Conservation (phyloP, 2,797 vertebrate species). For the Platyrinchus mystaceus region DNA sequence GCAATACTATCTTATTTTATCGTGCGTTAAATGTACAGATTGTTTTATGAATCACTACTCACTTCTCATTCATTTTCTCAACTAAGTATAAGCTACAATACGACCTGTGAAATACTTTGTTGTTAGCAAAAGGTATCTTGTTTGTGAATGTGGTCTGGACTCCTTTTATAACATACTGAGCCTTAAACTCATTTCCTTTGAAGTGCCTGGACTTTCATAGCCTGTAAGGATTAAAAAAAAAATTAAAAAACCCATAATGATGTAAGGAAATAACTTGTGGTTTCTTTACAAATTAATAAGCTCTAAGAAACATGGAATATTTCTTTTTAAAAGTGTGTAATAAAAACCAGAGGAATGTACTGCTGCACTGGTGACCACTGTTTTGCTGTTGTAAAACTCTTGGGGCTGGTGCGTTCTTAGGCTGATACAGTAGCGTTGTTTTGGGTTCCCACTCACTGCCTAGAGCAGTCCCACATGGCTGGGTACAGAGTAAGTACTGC, state of each 20-base stretch:
- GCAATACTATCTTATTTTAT: background rate
- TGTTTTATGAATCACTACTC: slow-evolving; percentile 28
- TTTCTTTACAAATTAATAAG: slow-evolving; percentile 75
- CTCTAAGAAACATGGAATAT: slow-evolving; percentile 61
- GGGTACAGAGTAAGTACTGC: slow-evolving; percentile 66
- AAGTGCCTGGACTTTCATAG: slow-evolving; percentile 26
- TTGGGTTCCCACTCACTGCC: slow-evolving; percentile 47
- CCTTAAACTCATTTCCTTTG: slow-evolving; percentile 67
- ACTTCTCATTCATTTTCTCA: slow-evolving; percentile 18
- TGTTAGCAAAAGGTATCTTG: slow-evolving; percentile 30
- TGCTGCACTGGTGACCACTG: slow-evolving; percentile 46
- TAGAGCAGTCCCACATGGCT: slow-evolving; percentile 72
- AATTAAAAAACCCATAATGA: slow-evolving; percentile 4
- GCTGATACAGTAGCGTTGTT: background rate
- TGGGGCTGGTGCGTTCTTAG: slow-evolving; percentile 30
- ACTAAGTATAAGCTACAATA: background rate
- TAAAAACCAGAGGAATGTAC: slow-evolving; percentile 40
- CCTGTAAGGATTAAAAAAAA: slow-evolving; percentile 12
- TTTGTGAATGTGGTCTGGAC: slow-evolving; percentile 41
- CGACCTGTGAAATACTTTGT: slow-evolving; percentile 48
- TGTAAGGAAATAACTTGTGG: slow-evolving; percentile 68
- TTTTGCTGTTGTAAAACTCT: slow-evolving; percentile 56
- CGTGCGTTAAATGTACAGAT: background rate
- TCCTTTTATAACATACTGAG: slow-evolving; percentile 35
- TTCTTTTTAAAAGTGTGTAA: slow-evolving; percentile 61